Evolutionary conservation across 2,888 invertebrate genomes (phyloP), one percentile per base, ranked within the genome.

Genomic region (Cybosia mesomella): DNA sequence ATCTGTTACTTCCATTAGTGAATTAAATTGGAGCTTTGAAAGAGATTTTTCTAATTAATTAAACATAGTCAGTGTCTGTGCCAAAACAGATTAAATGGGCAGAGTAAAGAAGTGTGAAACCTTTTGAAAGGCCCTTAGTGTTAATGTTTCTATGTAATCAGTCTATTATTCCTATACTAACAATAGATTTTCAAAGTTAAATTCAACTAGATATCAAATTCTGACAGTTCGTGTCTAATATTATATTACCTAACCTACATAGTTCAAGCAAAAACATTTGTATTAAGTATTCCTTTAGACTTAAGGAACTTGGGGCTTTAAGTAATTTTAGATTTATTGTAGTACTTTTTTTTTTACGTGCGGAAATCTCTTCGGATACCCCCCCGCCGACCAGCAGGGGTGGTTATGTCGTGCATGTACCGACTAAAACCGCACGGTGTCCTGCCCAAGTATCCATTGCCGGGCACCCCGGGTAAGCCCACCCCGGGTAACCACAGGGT

Each of bases 111-210:
- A 15, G n/a, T 28, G 15, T 18, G 24, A 39, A 39, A 60, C 67
- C 67, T 76, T 74, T 67, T 36, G 59, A 43, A 58, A 55, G 64
- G 24, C 60, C 39, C 53, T 68, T 57, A 62, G 60, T 74, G 67
- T 61, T 67, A 68, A 76, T 76, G 72, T 69, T 73, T 57, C 43
- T 67, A 73, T 66, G 71, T 73, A 78, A 77, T 78, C 71, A 78
- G 61, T 69, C 63, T 68, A 64, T 69, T 71, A 71, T 66, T 68
- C 73, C 63, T 73, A 59, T 71, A 73, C 66, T 71, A 77, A 79
- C 72, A 71, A 71, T 73, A 75, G 68, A 64, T 69, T 69, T 75
- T 78, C 58, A 64, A 55, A 58, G 58, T 53, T 28, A 64, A 71
- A 78, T 76, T 69, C 36, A 65, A 43, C 58, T 58, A 43, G 21